Evolutionary conservation across 2,888 invertebrate species (phyloP).

Genomic region (Cantharis lateralis): DNA sequence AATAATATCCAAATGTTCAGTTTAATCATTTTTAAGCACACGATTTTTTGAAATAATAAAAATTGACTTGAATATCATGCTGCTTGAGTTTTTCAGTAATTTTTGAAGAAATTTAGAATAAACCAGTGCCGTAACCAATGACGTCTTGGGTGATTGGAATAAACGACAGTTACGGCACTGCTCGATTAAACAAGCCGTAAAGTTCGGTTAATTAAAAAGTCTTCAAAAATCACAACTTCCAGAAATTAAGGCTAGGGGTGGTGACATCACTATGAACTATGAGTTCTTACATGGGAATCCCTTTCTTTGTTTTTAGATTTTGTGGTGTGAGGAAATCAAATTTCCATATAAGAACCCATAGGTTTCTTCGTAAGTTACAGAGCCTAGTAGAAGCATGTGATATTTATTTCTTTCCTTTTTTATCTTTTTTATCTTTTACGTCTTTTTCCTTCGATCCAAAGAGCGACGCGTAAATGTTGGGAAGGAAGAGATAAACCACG

Average conservation of each 20-base stretch:
- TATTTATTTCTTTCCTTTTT: background rate
- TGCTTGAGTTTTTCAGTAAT: background rate
- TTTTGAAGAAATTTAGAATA: background rate
- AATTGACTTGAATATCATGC: background rate
- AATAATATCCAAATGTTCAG: background rate
- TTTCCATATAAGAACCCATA: background rate
- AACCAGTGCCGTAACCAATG: background rate
- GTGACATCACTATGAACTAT: background rate
- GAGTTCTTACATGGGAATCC: background rate
- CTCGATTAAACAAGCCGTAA: background rate
- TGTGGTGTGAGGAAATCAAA: background rate
- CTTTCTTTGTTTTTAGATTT: background rate
- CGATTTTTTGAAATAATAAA: background rate
- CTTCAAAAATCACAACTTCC: background rate
- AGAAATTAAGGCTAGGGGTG: background rate
- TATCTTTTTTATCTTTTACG: background rate
- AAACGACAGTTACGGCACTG: too few relatives aligned
- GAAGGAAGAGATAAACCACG: slow-evolving; percentile 15
- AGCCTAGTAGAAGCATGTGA: background rate
- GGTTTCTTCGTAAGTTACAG: background rate
- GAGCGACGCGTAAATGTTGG: background rate
- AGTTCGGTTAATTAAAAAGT: background rate
- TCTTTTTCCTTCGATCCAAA: background rate
- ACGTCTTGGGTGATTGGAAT: too few relatives aligned
- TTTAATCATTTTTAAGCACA: background rate